Base-by-base conservation (phyloP, 2,113 vertebrate genomes). In the Ceyx melanurus region DNA sequence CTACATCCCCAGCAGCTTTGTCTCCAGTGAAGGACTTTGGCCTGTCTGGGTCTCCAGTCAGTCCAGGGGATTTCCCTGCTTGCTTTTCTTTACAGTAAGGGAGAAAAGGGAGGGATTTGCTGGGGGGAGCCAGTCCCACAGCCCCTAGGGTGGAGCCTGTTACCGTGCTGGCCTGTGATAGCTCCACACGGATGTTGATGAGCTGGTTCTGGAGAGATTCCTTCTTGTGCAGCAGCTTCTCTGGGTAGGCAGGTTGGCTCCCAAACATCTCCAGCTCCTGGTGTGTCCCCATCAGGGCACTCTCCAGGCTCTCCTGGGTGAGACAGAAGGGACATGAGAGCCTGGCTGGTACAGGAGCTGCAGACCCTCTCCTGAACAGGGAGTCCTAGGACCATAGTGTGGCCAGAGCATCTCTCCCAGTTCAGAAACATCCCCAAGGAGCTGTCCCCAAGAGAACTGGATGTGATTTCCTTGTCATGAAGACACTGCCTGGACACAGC, bases 121-220 rank as follows among this genome's bases (percentile, higher is more conserved):
- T 35, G 46, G 46, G 46, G 43, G 17, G 37, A 37, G 15, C 46
- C 48, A 50, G 48, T 23, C 48, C 48, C 48, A 7, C 19, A 6
- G 40, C 22, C 33, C 33, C 15, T 9, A 14, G 8, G 35, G 29
- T 16, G 57, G 12, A 25, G 9, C 28, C 3, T 2, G 1, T 97
- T 98, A 99, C 99, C 97, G 98, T 99, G 89, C 98, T 98, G 21
- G 99, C 99, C 97, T 99, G 99, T 1, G 99, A 99, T 33, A 99
- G 98, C 96, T 99, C 99, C 92, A 99, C 99, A 0, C 99, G 97
- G 89, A 99, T 99, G 95, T 98, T 99, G 97, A 99, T 99, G 60
- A 99, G 98, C 96, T 99, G 98, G 92, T 99, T 99, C 97, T 99
- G 99, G 29, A 99, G 98, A 0, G 98, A 98, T 29, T 99, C 99